These are phyloP conservation scores for Streptopelia turtur DNA, from an alignment of 2,797 vertebrate species.

Conservation along the genomic window DNA sequence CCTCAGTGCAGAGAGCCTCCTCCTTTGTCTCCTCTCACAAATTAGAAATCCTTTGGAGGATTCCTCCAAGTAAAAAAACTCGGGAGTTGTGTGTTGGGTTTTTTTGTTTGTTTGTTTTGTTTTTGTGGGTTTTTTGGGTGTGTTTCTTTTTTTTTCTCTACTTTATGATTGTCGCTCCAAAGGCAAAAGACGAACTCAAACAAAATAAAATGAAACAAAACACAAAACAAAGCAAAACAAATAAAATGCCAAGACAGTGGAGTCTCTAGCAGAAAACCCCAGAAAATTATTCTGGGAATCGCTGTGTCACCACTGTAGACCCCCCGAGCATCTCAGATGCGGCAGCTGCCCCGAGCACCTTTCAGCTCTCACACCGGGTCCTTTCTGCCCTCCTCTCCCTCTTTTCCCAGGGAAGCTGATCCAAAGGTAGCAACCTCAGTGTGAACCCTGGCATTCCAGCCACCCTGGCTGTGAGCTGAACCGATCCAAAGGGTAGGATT, in stretches of 20 bases:
- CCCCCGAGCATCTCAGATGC: accelerated
- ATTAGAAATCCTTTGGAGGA: slow-evolving; percentile 1
- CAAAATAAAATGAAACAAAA: neutral
- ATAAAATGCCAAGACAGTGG: neutral
- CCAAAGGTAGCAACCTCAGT: neutral
- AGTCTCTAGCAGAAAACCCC: neutral
- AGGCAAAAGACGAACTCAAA: neutral
- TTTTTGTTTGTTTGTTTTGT: no score
- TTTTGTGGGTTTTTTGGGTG: no score
- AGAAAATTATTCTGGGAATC: neutral
- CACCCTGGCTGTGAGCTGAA: neutral
- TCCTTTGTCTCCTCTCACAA: neutral
- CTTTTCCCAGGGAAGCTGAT: neutral
- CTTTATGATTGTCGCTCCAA: neutral
- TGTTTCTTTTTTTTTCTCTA: neutral
- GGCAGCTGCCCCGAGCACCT: accelerated
- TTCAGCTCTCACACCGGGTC: accelerated
- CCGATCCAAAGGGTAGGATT: neutral
- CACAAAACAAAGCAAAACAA: neutral
- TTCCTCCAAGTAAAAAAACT: slow-evolving; percentile 4
- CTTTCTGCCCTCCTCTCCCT: neutral
- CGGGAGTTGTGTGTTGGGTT: accelerated
- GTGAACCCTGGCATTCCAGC: neutral
- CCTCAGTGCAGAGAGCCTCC: neutral
- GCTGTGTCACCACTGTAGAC: neutral